A percentile compares a stretch with the other conserved stretches of the same genome.
Conservation (phyloP, 2,113 vertebrate species). For the Tenebrosternarchus preto region DNA sequence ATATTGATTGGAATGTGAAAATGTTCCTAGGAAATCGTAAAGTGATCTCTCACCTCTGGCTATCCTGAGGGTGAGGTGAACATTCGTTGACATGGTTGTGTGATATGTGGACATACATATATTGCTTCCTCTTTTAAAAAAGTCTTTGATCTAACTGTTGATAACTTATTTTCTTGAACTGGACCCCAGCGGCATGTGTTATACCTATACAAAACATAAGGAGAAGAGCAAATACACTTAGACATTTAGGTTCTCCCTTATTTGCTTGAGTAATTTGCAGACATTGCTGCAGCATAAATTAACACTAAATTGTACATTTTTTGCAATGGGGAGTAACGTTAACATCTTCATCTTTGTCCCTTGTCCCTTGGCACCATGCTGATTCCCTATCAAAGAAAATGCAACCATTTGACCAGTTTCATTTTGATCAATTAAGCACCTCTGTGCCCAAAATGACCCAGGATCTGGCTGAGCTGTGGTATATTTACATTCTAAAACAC, state of each 20-base stretch:
- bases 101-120: conserved; percentile 1
- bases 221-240: background rate
- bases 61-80: background rate
- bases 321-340: no score
- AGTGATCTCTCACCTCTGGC: background rate
- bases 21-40: background rate
- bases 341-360: background rate
- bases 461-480: conserved; percentile 19
- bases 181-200: no score
- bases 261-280: no score
- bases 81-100: conserved; percentile 13
- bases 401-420: background rate
- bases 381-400: no score
- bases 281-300: no score
- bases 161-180: no score
- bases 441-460: background rate
- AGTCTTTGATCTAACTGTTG: background rate
- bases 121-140: conserved; percentile 7
- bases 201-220: background rate
- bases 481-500: conserved; percentile 43
- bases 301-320: no score
- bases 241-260: background rate
- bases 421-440: conserved; percentile 10
- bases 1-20: background rate
- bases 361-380: background rate